Percentiles rank a stretch among this genome's conserved stretches.
Evolutionary conservation across 2,113 vertebrate species (phyloP).

Genomic region (Labeo catla): DNA sequence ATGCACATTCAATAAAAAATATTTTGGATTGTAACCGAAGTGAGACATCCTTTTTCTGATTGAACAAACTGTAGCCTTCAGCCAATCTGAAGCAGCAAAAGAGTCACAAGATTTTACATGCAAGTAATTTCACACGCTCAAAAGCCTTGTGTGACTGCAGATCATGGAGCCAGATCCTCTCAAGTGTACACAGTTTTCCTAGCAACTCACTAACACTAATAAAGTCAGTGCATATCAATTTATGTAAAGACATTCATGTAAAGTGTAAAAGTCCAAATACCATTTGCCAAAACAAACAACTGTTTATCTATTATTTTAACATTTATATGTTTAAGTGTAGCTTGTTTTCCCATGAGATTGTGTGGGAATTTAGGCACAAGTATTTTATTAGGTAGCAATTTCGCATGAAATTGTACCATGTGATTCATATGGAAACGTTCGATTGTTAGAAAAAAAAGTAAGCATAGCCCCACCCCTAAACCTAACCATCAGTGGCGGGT

Average conservation of each 20-base stretch:
- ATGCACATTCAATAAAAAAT: too few relatives aligned
- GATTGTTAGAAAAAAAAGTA: not conserved
- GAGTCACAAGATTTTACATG: too few relatives aligned
- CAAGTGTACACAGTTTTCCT: not conserved
- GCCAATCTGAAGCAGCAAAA: too few relatives aligned
- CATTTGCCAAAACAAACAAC: not conserved
- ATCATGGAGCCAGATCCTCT: not conserved
- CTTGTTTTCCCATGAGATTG: not conserved
- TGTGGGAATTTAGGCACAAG: not conserved
- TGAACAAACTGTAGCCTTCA: too few relatives aligned
- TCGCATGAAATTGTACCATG: not conserved
- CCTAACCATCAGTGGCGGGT: not conserved
- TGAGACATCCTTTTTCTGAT: too few relatives aligned
- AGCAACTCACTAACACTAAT: not conserved
- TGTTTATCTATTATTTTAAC: not conserved
- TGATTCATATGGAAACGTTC: not conserved
- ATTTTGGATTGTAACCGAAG: too few relatives aligned
- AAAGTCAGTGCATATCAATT: not conserved
- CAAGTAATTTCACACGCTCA: not conserved
- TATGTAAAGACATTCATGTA: not conserved
- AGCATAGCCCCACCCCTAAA: not conserved
- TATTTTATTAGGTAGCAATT: not conserved
- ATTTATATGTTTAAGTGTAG: not conserved
- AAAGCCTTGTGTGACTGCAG: not conserved
- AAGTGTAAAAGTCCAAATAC: too few relatives aligned